These are phyloP conservation scores for Sesamia nonagrioides DNA, from an alignment of 1,140 invertebrate genomes.

Conservation along the genomic window DNA sequence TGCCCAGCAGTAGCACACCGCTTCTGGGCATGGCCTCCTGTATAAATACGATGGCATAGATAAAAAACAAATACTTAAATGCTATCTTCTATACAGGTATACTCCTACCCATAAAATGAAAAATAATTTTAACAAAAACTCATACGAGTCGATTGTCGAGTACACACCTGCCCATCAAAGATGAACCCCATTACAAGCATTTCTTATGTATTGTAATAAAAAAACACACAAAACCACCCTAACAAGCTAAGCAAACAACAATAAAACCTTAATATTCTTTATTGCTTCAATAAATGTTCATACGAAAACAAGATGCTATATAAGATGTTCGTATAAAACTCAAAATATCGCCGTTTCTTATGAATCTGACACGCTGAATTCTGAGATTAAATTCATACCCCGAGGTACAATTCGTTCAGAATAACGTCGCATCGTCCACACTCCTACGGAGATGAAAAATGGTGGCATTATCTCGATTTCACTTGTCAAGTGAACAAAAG, in stretches of 20 bases:
- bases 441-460: constrained; percentile 78
- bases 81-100: too few relatives aligned
- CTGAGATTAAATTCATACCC: constrained; percentile 85
- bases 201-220: background rate
- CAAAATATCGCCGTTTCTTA: constrained; percentile 74
- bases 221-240: constrained; percentile 9
- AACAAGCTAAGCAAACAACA: constrained; percentile 17
- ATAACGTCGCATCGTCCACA: constrained; percentile 77
- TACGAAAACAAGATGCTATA: constrained; percentile 54
- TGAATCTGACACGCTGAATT: constrained; percentile 79
- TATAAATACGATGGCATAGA: too few relatives aligned
- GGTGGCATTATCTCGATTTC: constrained; percentile 80
- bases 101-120: too few relatives aligned
- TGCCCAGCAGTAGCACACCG: too few relatives aligned
- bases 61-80: too few relatives aligned
- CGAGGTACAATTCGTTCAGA: constrained; percentile 80
- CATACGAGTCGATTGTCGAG: too few relatives aligned
- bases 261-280: constrained; percentile 28
- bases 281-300: constrained; percentile 41
- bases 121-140: too few relatives aligned
- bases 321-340: constrained; percentile 49
- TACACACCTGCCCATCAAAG: background rate
- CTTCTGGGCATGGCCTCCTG: too few relatives aligned
- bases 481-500: constrained; percentile 77
- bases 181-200: background rate